A percentile compares a stretch with the other conserved stretches of the same genome.
These are phyloP conservation scores for Steinernema khuongi DNA, from an alignment of 1,140 invertebrate species.

Conservation along the genomic window DNA sequence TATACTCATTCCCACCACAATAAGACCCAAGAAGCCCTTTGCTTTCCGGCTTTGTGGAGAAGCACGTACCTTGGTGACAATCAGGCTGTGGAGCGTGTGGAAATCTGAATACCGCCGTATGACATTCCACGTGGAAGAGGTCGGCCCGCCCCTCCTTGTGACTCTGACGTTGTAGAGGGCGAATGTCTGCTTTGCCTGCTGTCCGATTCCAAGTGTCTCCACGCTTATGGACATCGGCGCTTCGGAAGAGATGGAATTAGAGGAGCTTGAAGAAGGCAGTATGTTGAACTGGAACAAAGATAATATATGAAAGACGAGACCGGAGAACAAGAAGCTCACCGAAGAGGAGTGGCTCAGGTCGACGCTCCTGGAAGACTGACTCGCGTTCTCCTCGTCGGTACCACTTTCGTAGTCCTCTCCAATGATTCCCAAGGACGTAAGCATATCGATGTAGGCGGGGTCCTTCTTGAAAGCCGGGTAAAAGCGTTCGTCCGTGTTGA, in stretches of 20 bases:
- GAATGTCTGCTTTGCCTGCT: constrained; percentile 70
- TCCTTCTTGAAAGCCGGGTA: constrained; percentile 70
- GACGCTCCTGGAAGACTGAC: background rate
- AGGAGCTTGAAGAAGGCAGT: background rate
- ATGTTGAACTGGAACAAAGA: background rate
- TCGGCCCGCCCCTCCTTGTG: constrained; percentile 64
- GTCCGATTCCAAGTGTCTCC: constrained; percentile 55
- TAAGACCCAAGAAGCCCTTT: no score
- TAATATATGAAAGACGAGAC: background rate
- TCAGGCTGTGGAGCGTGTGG: constrained; percentile 71
- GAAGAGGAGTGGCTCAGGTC: background rate
- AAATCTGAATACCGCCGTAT: constrained; percentile 78
- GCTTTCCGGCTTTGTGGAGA: background rate
- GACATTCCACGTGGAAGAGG: constrained; percentile 66
- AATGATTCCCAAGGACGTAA: constrained; percentile 72
- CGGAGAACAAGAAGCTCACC: background rate
- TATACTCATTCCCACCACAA: no score
- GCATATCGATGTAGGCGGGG: constrained; percentile 69
- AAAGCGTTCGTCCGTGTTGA: constrained; percentile 67
- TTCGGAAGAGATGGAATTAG: constrained; percentile 19
- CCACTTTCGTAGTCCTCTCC: constrained; percentile 59
- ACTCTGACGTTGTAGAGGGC: constrained; percentile 84
- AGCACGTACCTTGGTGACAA: constrained; percentile 65
- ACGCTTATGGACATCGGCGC: constrained; percentile 36
- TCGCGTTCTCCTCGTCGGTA: constrained; percentile 60